Evolutionary conservation across 2,888 invertebrate genomes (phyloP), one percentile per base, ranked within the genome.

Genomic region (Drosophila birchii): DNA sequence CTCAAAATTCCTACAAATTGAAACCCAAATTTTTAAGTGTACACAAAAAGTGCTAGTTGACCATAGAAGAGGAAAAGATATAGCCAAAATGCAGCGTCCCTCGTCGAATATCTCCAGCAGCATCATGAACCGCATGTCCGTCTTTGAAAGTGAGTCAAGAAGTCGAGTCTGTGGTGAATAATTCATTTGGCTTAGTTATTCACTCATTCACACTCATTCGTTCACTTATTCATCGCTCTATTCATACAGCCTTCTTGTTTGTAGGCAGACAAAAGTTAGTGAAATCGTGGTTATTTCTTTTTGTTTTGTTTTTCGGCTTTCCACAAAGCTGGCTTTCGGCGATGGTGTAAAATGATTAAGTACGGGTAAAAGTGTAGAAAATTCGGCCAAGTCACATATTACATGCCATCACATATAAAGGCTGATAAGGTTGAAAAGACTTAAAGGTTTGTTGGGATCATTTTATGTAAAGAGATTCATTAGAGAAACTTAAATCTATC

Each of bases 51-150:
- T 32, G 56, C 20, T 18, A 39, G 29, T 54, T 59, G 38, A 54
- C 18, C 18, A 20, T 51, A 29, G 26, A 6, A 23, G 6, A 39
- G 12, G 9, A 11, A 7, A 16, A 16, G 9, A 26, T 2, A 16
- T 34, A 34, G 26, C 7, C 26, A 76, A 55, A 67, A 91, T 90
- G 90, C 90, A 86, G 80, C 89, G 90, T 54, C 78, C 86, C 38
- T 63, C 80, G 62, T 69, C 85, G 74, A 88, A 87, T 57, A 90
- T 91, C 55, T 90, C 91, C 44, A 77, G 87, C 44, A 81, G 76
- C 79, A 91, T 91, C 73, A 86, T 81, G 85, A 90, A 70, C 76
- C 91, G 91, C 82, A 91, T 91, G 80, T 85, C 84, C 75, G 78
- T 91, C 80, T 90, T 91, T 73, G 91, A 91, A 86, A 91, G 91